Evolutionary conservation across 2,888 invertebrate genomes (phyloP).

Genomic region (Plagodis pulveraria): DNA sequence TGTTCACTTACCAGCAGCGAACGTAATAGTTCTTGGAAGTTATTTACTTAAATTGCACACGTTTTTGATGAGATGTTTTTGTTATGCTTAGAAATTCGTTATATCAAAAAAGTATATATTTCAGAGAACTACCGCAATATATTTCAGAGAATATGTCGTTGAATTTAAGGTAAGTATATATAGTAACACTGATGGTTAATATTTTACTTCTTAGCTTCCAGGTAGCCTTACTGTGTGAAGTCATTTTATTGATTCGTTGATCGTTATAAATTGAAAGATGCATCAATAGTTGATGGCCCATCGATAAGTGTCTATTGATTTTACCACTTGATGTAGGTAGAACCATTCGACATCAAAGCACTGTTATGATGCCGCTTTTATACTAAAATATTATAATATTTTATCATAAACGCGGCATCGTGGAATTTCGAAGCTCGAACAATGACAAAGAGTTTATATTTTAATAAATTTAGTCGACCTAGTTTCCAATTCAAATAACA

Average conservation of each 20-base stretch:
- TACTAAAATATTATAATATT: constrained; percentile 4
- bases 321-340: constrained; percentile 40
- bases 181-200: background rate
- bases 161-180: background rate
- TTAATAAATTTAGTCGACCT: constrained; percentile 24
- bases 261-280: constrained; percentile 36
- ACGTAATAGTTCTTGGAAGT: background rate
- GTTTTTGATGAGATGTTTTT: background rate
- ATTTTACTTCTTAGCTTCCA: constrained; percentile 2
- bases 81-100: background rate
- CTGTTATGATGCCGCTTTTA: constrained; percentile 11
- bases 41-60: constrained; percentile 1
- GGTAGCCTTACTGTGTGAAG: constrained; percentile 26
- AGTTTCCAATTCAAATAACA: constrained; percentile 28
- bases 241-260: constrained; percentile 34
- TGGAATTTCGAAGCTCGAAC: constrained; percentile 12
- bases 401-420: constrained; percentile 18
- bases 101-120: background rate
- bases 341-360: constrained; percentile 44
- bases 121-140: too few relatives aligned
- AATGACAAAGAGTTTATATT: constrained; percentile 23
- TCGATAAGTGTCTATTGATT: constrained; percentile 63
- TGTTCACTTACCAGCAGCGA: constrained; percentile 2
- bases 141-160: too few relatives aligned
- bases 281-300: constrained; percentile 55